Base-by-base conservation (phyloP, 2,888 invertebrate species). In the Barypeithes pellucidus region DNA sequence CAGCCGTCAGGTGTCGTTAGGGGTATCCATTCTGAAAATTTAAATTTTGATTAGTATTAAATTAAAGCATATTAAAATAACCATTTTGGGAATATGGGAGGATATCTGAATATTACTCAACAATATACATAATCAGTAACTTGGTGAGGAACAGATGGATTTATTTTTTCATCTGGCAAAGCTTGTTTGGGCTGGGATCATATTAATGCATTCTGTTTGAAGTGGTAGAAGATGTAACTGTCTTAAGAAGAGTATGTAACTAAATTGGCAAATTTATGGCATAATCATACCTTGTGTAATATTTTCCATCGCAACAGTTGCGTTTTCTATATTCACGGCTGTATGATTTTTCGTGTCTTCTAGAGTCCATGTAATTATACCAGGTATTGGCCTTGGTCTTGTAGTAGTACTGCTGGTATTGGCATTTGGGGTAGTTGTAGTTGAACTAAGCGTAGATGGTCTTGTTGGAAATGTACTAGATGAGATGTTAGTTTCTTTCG, bases 1-100 rank as follows among this genome's bases (percentile, higher is more conserved):
- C 92, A 92, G 9, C 90, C 90, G 78, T 91, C 91, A 8, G 91
- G 90, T 5, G 91, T 89, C 1, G 91, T 91, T 59, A 91, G 88
- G 4, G 91, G 73, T 12, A 73, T 39, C 76, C 76, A 76, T 16
- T 73, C 76, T 76, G 22, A 16, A 73, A 75, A 16, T 47, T 12
- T n/a, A 39, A 33, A 33, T 43, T 43, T 39, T 4, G 12, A n/a
- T 39, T 39, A 39, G 1, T 39, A n/a, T 8, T n/a, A 3, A 7
- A 36, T 8, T 36, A 33, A n/a, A n/a, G n/a, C n/a, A n/a, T n/a
- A n/a, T n/a, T n/a, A n/a, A n/a, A n/a, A n/a, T n/a, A n/a, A n/a
- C n/a, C n/a, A n/a, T n/a, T n/a, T n/a, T n/a, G n/a, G n/a, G n/a
- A n/a, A n/a, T n/a, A n/a, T n/a, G n/a, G n/a, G 29, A 2, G 3